Base-by-base conservation (phyloP, 2,888 invertebrate genomes). In the Diogma glabrata region DNA sequence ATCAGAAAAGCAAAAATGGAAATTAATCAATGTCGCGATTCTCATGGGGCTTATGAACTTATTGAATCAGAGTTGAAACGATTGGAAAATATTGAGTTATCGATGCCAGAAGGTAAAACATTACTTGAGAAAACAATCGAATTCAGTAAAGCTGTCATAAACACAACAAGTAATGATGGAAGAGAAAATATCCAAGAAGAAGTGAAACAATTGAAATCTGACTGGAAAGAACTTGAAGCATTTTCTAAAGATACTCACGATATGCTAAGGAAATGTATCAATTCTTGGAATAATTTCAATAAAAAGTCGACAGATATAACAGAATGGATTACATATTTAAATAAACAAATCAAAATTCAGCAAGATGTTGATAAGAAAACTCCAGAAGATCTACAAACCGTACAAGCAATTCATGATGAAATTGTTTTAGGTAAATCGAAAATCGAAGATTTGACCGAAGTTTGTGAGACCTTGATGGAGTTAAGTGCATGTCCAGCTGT, bases 381-480 rank as follows among this genome's bases (percentile, higher is more conserved):
- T 1, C 82, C 87, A 1, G 85, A 85, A 60, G 84, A 88, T 72
- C 73, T 90, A 55, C 79, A 80, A 14, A 79, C 81, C 57, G 87
- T 86, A 66, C 81, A 83, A 62, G 79, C 76, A 62, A 71, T 92
- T 5, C 72, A 90, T 19, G 76, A 82, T 14, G 87, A 89, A 70
- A 84, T 90, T 2, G 67, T 83, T 48, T 76, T 77, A 22, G 81
- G 87, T 59, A 89, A 89, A 66, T 79, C 82, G 20, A 75, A 82
- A 16, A 73, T 92, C 56, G 91, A 92, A 72, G 85, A 86, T 63
- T 70, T 93, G 1, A 88, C 87, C 61, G 92, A 92, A 63, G 78
- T 84, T 59, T 92, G 91, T 63, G 92, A 92, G 68, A 75, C 82
- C 47, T 72, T 93, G 0, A 84, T 91, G 82, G 91, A 91, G 64